Base-by-base conservation (phyloP, 1,140 invertebrate genomes). In the Nomia melanderi region DNA sequence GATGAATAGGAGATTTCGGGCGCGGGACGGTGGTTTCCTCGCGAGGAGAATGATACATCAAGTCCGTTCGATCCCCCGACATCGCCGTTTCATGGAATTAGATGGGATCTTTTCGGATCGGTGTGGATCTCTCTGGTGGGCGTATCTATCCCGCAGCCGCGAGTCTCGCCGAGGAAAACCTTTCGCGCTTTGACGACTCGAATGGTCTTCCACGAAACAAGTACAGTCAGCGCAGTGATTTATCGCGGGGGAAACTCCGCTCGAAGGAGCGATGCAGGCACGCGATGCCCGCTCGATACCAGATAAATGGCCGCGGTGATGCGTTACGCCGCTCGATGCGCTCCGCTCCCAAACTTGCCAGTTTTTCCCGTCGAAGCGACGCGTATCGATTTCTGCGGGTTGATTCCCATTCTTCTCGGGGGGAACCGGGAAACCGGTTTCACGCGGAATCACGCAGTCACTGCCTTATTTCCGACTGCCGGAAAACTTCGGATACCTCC, bases 21-120 rank as follows among this genome's bases (percentile, higher is more conserved):
- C 9, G 0, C n/a, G 11, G 4, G 8, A 2, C 11, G 41, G n/a
- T 20, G 31, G 8, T 31, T 39, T 7, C 44, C 39, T 39, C 27
- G 33, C 27, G 14, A 31, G 27, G 66, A 66, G 71, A 65, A 66
- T 66, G 31, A 74, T 74, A 56, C 36, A 74, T 74, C 71, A 31
- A 41, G 50, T 6, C 50, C 14, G 33, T 66, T 44, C 62, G 71
- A 74, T 66, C 27, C 56, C 62, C 39, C 47, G 60, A 11, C 62
- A 29, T 53, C 20, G 25, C 3, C 47, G 44, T 36, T 74, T 29
- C 33, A 56, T 56, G 62, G 27, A 74, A 74, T 74, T 74, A 74
- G 62, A 74, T 74, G 33, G 25, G 14, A 56, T 74, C 27, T 17
- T 17, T 17, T 17, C 12, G 17, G 29, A 20, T 25, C 23, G 23